phyloP scores from a whole-genome alignment of 2,888 invertebrate genomes.

The Tenthredo livida region DNA sequence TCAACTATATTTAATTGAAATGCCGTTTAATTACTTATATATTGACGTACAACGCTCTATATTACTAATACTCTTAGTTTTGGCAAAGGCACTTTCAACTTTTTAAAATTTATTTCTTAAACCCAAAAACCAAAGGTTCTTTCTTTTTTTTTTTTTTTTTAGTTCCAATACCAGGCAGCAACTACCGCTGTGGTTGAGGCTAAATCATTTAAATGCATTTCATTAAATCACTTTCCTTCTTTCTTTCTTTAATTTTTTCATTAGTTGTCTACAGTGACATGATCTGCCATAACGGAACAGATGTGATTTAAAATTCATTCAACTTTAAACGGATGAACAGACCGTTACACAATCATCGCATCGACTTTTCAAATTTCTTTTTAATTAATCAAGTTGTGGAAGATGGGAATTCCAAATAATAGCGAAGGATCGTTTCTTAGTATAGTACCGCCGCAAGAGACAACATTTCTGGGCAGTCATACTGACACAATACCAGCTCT shows the following conservation, averaged over 20 bases:
- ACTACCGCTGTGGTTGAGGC: neutral
- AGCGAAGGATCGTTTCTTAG: neutral
- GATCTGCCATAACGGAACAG: neutral
- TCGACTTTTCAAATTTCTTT: constrained; percentile 6
- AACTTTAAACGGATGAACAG: neutral
- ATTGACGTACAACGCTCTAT: constrained; percentile 49
- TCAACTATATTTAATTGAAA: constrained; percentile 11
- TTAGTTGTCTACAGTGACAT: neutral
- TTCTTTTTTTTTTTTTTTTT: constrained; percentile 11
- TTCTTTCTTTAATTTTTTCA: neutral
- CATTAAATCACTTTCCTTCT: constrained; percentile 35
- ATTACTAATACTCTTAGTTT: constrained; percentile 65
- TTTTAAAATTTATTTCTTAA: constrained; percentile 59
- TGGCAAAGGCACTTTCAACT: constrained; percentile 74
- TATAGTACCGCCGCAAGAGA: neutral
- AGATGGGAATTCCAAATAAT: neutral
- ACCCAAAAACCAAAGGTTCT: constrained; percentile 58
- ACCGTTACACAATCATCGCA: constrained; percentile 19
- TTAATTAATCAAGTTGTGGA: neutral
- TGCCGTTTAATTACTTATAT: constrained; percentile 26
- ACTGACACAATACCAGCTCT: neutral
- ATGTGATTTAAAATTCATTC: neutral
- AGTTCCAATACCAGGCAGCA: constrained; percentile 47
- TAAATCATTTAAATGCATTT: constrained; percentile 36
- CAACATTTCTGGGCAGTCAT: neutral